phyloP scores from a whole-genome alignment of 1,140 invertebrate species.

The Macrosteles quadrilineatus region DNA sequence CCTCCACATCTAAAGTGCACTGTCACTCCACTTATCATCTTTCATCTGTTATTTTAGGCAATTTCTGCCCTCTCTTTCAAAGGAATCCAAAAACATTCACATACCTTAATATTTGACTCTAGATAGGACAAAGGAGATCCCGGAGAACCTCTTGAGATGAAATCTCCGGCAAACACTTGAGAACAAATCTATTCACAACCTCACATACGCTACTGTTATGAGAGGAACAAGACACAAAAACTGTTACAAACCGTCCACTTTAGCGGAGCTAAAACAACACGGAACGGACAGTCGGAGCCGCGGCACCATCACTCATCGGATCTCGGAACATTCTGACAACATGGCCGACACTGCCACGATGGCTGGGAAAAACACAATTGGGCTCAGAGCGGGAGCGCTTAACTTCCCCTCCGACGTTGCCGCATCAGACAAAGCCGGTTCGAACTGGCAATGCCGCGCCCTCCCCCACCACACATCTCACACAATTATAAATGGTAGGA shows the following conservation, averaged over 20 bases:
- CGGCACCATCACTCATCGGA: conserved; percentile 3
- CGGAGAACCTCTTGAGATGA: conserved; percentile 20
- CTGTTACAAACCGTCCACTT: conserved; percentile 18
- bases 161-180: conserved; percentile 23
- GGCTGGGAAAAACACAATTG: conserved; percentile 29
- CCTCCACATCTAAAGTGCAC: conserved; percentile 13
- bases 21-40: conserved; percentile 24
- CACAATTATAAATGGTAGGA: conserved; percentile 42
- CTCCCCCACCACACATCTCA: conserved; percentile 14
- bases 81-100: conserved; percentile 25
- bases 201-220: conserved; percentile 21
- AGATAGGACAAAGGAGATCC: not conserved
- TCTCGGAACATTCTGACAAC: conserved; percentile 24
- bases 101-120: conserved; percentile 31
- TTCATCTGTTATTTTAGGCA: conserved; percentile 29
- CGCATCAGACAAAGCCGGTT: conserved; percentile 25
- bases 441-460: conserved; percentile 34
- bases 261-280: conserved; percentile 5
- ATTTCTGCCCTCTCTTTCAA: conserved; percentile 14
- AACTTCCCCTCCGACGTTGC: conserved; percentile 24
- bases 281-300: not conserved
- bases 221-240: conserved; percentile 12
- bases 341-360: conserved; percentile 26
- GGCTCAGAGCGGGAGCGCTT: not conserved
- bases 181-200: conserved; percentile 18